These are phyloP conservation scores for Phrynosoma platyrhinos DNA, from an alignment of 2,113 vertebrate genomes.

Conservation along the genomic window DNA sequence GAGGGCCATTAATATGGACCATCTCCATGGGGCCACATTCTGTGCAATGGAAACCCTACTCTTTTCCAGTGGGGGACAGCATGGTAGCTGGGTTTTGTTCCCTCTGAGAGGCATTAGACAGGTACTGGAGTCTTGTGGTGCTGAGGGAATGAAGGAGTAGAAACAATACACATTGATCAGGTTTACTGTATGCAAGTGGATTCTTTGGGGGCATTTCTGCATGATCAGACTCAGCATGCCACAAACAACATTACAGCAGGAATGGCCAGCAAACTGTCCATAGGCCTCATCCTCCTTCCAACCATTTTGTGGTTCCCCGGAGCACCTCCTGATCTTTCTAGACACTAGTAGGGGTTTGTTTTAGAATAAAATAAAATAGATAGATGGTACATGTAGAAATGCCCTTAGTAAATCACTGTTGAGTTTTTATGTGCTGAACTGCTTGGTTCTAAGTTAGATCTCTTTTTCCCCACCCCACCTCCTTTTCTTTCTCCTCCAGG, in stretches of 20 bases:
- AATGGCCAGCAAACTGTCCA: too few relatives aligned
- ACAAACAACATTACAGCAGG: too few relatives aligned
- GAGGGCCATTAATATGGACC: not conserved
- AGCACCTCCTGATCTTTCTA: too few relatives aligned
- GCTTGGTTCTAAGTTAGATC: not conserved
- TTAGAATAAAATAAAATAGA: not conserved
- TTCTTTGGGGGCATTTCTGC: not conserved
- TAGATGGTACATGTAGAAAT: not conserved
- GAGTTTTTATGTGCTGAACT: not conserved
- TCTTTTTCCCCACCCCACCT: not conserved
- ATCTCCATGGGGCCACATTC: not conserved
- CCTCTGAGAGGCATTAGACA: not conserved
- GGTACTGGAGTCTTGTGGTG: not conserved
- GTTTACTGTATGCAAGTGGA: not conserved
- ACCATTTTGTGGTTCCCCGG: too few relatives aligned
- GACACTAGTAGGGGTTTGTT: too few relatives aligned
- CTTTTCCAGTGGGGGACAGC: not conserved
- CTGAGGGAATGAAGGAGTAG: too few relatives aligned
- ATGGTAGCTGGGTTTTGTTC: not conserved
- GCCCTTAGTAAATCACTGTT: not conserved
- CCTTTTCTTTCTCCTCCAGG: conserved; percentile 74
- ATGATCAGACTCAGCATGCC: not conserved
- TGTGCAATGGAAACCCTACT: not conserved
- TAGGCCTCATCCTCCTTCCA: not conserved
- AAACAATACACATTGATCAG: not conserved